These are phyloP conservation scores for Gasterosteus aculeatus DNA, from an alignment of 2,113 vertebrate genomes.

Conservation along the genomic window DNA sequence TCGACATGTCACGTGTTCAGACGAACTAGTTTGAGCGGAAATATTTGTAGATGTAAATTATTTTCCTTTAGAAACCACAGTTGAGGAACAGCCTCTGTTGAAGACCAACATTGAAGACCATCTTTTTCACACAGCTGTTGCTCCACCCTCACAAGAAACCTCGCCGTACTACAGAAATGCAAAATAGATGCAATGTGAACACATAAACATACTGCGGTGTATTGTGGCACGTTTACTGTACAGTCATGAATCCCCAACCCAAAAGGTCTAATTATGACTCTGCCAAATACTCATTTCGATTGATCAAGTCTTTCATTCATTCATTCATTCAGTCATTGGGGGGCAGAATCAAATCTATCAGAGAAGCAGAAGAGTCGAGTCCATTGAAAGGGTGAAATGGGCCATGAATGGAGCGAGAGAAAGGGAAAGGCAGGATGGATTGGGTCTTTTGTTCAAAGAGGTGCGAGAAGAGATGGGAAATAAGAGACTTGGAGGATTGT, in stretches of 20 bases:
- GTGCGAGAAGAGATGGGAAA: conserved; percentile 70
- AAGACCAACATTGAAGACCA: background rate
- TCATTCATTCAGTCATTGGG: no score
- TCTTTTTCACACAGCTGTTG: conserved; percentile 17
- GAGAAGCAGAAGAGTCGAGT: conserved; percentile 71
- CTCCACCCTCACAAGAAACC: background rate
- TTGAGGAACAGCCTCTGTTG: background rate
- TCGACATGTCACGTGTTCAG: background rate
- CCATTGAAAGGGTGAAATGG: conserved; percentile 76
- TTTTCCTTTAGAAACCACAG: background rate
- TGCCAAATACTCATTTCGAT: conserved; percentile 65
- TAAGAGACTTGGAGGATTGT: conserved; percentile 77
- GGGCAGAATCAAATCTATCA: conserved; percentile 77
- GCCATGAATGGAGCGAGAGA: conserved; percentile 68
- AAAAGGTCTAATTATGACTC: conserved; percentile 52
- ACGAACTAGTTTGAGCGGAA: background rate
- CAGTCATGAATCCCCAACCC: conserved; percentile 40
- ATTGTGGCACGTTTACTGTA: conserved; percentile 21
- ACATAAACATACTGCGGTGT: conserved; percentile 14
- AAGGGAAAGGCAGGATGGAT: conserved; percentile 59
- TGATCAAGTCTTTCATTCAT: conserved; percentile 80
- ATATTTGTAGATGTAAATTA: background rate
- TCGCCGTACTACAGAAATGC: background rate
- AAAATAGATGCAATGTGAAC: conserved; percentile 1
- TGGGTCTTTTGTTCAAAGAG: conserved; percentile 73